A percentile compares a stretch with the other conserved stretches of the same genome.
Evolutionary conservation across 2,888 invertebrate species (phyloP).

Genomic region (Smittia aterrima): DNA sequence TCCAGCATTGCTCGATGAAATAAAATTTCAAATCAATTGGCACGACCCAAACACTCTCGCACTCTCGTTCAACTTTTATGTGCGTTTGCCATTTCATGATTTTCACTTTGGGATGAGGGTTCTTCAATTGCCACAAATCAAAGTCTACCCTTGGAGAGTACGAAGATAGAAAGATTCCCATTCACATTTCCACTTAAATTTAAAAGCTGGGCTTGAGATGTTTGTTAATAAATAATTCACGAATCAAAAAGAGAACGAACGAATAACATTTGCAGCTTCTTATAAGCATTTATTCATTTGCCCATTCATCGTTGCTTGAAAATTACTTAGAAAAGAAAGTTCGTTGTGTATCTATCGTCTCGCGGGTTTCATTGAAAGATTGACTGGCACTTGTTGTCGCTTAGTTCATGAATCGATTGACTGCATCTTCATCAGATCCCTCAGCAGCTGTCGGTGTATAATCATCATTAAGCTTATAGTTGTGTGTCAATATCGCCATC

Average conservation of each 20-base stretch:
- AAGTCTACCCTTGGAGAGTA: conserved; percentile 15
- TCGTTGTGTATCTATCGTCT: neutral
- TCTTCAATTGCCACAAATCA: conserved; percentile 35
- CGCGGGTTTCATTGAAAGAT: neutral
- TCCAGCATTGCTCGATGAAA: neutral
- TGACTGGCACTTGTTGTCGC: conserved; percentile 21
- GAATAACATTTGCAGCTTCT: conserved; percentile 11
- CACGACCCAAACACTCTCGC: neutral
- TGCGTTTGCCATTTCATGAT: conserved; percentile 1
- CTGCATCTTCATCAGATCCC: conserved; percentile 10
- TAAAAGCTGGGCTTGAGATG: conserved; percentile 34
- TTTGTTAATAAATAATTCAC: conserved; percentile 35
- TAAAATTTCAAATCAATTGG: neutral
- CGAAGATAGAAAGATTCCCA: conserved; percentile 10
- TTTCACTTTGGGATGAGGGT: neutral
- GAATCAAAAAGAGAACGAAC: neutral
- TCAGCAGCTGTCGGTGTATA: conserved; percentile 17
- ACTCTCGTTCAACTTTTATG: conserved; percentile 35
- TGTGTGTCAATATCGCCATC: conserved; percentile 35
- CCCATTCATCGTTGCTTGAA: conserved; percentile 11
- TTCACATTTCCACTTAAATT: conserved; percentile 38
- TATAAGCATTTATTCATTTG: conserved; percentile 23
- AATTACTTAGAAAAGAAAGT: neutral
- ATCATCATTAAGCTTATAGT: conserved; percentile 14
- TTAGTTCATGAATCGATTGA: conserved; percentile 31